Conservation (phyloP, 2,113 vertebrate genomes). For the Apteryx mantelli region DNA sequence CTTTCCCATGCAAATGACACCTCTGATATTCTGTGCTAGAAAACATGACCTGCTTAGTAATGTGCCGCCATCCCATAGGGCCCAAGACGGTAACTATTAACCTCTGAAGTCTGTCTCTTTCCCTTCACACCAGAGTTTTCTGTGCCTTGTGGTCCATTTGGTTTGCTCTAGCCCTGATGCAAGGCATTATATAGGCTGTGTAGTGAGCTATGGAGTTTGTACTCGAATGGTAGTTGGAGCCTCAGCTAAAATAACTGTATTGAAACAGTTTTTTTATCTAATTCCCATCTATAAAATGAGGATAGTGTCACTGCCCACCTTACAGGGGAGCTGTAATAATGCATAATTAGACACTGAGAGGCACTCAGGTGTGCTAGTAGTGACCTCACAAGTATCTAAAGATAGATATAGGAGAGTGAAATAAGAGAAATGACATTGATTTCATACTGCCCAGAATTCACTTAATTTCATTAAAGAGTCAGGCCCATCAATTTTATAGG, state of each 20-base stretch:
- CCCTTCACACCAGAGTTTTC: not conserved
- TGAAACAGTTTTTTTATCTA: not conserved
- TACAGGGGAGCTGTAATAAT: not conserved
- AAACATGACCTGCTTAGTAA: not conserved
- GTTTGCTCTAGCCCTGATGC: not conserved
- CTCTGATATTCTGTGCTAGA: not conserved
- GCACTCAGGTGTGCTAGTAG: not conserved
- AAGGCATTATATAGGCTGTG: not conserved
- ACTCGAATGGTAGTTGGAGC: not conserved
- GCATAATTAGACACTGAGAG: not conserved
- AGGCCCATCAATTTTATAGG: not conserved
- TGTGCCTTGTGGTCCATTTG: not conserved
- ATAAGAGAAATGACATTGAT: not conserved
- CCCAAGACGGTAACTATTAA: fast-evolving
- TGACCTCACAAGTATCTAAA: not conserved
- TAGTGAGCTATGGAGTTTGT: not conserved
- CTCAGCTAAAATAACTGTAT: not conserved
- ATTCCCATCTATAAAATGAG: not conserved
- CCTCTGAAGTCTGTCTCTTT: not conserved
- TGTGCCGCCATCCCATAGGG: not conserved
- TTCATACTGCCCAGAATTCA: not conserved
- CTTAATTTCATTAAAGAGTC: not conserved
- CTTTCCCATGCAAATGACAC: not conserved
- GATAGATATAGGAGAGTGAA: not conserved
- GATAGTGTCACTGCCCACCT: not conserved